These are phyloP conservation scores for Bombus terrestris DNA, from an alignment of 1,140 invertebrate genomes.

Conservation along the genomic window DNA sequence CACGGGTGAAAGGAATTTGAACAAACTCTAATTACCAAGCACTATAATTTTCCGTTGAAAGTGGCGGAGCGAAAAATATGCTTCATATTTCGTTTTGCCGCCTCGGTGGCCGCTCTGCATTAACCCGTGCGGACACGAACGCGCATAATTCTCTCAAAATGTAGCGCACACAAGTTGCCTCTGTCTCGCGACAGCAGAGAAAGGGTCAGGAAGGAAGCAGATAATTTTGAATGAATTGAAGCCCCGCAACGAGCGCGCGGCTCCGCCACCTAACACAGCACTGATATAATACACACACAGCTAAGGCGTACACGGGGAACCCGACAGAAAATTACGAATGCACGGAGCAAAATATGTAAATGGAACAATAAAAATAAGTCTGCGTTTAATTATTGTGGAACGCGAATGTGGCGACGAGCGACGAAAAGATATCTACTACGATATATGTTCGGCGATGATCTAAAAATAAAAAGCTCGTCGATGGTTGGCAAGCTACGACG, in stretches of 20 bases:
- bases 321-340: constrained; percentile 14
- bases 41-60: constrained; percentile 67
- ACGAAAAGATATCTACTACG: neutral
- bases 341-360: constrained; percentile 22
- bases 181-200: constrained; percentile 52
- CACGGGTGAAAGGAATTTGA: constrained; percentile 37
- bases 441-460: neutral
- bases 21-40: constrained; percentile 64
- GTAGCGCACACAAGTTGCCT: constrained; percentile 64
- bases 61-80: constrained; percentile 69
- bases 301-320: constrained; percentile 1
- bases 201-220: constrained; percentile 68
- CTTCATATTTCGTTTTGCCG: constrained; percentile 66
- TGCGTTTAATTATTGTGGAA: constrained; percentile 3
- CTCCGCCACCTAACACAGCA: constrained; percentile 20
- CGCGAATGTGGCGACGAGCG: neutral
- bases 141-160: constrained; percentile 68
- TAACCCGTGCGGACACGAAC: constrained; percentile 63
- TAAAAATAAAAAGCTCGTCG: neutral
- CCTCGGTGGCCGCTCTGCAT: constrained; percentile 56
- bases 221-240: constrained; percentile 67
- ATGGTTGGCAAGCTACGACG: neutral
- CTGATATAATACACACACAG: neutral
- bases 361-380: constrained; percentile 13
- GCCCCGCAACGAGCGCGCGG: constrained; percentile 29